Conservation (phyloP, 2,888 invertebrate species). For the Apamea sordens region DNA sequence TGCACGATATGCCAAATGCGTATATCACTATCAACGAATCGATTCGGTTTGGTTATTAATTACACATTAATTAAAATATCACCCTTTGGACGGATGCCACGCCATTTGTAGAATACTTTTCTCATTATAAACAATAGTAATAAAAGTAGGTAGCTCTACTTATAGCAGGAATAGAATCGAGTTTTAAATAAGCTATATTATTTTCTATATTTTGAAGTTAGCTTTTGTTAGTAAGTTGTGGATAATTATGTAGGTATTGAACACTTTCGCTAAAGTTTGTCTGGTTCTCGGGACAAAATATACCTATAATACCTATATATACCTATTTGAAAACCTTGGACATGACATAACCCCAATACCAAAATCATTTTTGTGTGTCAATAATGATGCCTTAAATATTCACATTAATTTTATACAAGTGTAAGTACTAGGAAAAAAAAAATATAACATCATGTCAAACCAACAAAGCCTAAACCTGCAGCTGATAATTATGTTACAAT, state of each 20-base stretch:
- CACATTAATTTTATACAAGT: neutral
- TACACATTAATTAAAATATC: conserved; percentile 77
- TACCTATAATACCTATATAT: too few species aligned
- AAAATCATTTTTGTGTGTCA: neutral
- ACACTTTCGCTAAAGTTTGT: neutral
- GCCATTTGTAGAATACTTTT: conserved; percentile 66
- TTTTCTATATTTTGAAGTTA: neutral
- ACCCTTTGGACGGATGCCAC: conserved; percentile 78
- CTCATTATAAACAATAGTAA: conserved; percentile 65
- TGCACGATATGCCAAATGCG: conserved; percentile 73
- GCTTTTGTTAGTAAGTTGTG: neutral
- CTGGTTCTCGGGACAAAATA: neutral
- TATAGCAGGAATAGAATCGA: conserved; percentile 37
- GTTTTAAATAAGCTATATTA: conserved; percentile 54
- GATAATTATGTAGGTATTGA: neutral
- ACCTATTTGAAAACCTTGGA: neutral
- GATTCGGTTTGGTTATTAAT: conserved; percentile 76
- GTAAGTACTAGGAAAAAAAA: neutral
- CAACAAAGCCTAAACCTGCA: neutral
- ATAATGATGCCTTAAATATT: neutral
- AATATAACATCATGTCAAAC: neutral
- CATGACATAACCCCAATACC: neutral
- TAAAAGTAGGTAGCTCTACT: conserved; percentile 34
- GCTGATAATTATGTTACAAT: neutral
- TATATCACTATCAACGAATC: conserved; percentile 70